Conservation (phyloP, 2,888 invertebrate species). For the Agonopterix subpropinquella region DNA sequence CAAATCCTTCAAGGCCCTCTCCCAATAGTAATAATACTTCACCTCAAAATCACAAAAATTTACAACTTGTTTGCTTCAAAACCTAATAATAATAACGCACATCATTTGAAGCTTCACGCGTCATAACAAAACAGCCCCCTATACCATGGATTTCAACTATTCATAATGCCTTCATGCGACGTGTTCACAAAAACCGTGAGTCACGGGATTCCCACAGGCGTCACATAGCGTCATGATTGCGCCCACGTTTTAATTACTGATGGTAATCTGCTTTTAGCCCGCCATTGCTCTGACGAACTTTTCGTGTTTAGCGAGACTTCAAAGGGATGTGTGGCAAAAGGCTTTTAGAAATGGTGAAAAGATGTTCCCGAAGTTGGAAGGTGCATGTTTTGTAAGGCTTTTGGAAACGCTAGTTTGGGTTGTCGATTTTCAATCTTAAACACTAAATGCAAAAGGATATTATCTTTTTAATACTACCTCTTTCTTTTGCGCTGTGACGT, state of each 20-base stretch:
- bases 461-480: too few species aligned
- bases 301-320: constrained; percentile 31
- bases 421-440: too few species aligned
- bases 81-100: too few species aligned
- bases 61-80: too few species aligned
- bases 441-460: too few species aligned
- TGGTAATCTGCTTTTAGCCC: constrained; percentile 46
- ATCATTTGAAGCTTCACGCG: too few species aligned
- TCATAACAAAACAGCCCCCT: too few species aligned
- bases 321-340: constrained; percentile 27
- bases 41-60: too few species aligned
- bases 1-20: too few species aligned
- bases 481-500: too few species aligned
- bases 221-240: constrained; percentile 19
- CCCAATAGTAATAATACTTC: too few species aligned
- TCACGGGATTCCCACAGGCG: constrained; percentile 14
- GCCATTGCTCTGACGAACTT: constrained; percentile 24
- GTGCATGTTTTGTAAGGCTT: constrained; percentile 14
- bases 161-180: background rate
- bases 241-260: constrained; percentile 50
- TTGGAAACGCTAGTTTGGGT: constrained; percentile 1
- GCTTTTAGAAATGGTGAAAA: constrained; percentile 21
- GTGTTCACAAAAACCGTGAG: constrained; percentile 12
- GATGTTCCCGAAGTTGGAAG: constrained; percentile 12
- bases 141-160: too few species aligned